These are phyloP conservation scores for Theretra japonica DNA, from an alignment of 2,888 invertebrate species.

Conservation along the genomic window DNA sequence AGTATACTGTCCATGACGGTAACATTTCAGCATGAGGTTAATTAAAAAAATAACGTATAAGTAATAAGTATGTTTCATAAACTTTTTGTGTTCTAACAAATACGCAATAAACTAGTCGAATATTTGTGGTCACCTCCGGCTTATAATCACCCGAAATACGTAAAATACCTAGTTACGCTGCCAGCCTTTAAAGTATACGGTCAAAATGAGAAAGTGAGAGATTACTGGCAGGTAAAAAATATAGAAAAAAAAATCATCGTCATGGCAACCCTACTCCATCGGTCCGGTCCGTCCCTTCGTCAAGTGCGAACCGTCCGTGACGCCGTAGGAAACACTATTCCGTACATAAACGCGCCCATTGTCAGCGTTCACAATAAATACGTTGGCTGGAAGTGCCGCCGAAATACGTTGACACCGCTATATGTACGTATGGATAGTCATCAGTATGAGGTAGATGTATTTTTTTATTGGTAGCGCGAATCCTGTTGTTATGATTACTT, in stretches of 20 bases:
- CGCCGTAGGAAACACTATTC: slow-evolving; percentile 37
- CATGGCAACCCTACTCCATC: slow-evolving; percentile 19
- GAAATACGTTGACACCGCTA: neutral
- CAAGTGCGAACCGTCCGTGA: slow-evolving; percentile 39
- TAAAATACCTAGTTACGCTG: too few species aligned
- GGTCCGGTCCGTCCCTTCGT: slow-evolving; percentile 33
- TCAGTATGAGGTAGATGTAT: neutral
- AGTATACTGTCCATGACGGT: too few species aligned
- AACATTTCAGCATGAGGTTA: too few species aligned
- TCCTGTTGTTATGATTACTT: neutral
- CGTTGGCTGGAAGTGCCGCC: slow-evolving; percentile 3
- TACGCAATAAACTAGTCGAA: too few species aligned
- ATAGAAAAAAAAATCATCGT: neutral
- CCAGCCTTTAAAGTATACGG: too few species aligned
- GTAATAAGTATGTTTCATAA: too few species aligned
- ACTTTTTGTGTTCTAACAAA: too few species aligned
- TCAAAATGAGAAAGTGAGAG: too few species aligned
- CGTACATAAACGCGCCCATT: slow-evolving; percentile 27
- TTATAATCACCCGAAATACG: too few species aligned
- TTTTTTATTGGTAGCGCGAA: neutral
- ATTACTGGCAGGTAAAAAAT: too few species aligned
- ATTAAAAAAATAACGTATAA: too few species aligned
- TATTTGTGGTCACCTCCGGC: too few species aligned
- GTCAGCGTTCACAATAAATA: slow-evolving; percentile 30
- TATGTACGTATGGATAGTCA: slow-evolving; percentile 5